Evolutionary conservation across 1,140 invertebrate species (phyloP), one percentile per base, ranked within the genome.

Genomic region (Mactra quadrangularis): DNA sequence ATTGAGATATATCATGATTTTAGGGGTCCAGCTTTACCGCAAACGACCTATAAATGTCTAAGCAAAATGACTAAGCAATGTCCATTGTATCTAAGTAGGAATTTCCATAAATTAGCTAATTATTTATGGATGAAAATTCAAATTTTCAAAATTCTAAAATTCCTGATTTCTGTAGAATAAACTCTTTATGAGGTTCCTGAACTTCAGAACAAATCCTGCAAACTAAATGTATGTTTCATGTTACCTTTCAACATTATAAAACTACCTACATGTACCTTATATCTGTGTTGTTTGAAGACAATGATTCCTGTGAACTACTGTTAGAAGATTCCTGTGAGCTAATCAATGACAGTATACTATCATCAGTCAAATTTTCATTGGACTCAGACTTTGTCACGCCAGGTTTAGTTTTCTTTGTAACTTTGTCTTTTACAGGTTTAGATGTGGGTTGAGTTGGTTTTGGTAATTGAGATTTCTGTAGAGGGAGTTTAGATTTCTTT

Each of bases 241-340:
- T n/a, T n/a, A n/a, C n/a, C n/a, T n/a, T n/a, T n/a, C 6, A 15
- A 41, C 15, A 6, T 41, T 7, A 41, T 15, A 41, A 41, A 47
- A 25, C 22, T 71, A 71, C 27, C 31, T 68, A 75, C 72, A 84
- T 60, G 38, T 82, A 82, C 78, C 82, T 86, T 50, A 84, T 77
- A 19, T 86, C 82, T 25, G 74, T 75, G 62, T 57, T 77, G 62
- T 57, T 77, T 11, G 81, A 83, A n/a, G 68, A 55, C 17, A 78
- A 9, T 17, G 76, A 82, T 29, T 68, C 76, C 29, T 83, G 84
- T 0, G 86, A 85, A 50, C 75, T 41, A 27, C 62, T 66, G 27
- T 35, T 22, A 66, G 11, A 53, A 13, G 75, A 78, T 9, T 78
- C 59, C 47, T 78, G 75, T 4, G 75, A 78, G 19, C 29, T 22